Evolutionary conservation across 2,888 invertebrate species (phyloP).

Genomic region (Automeris io): DNA sequence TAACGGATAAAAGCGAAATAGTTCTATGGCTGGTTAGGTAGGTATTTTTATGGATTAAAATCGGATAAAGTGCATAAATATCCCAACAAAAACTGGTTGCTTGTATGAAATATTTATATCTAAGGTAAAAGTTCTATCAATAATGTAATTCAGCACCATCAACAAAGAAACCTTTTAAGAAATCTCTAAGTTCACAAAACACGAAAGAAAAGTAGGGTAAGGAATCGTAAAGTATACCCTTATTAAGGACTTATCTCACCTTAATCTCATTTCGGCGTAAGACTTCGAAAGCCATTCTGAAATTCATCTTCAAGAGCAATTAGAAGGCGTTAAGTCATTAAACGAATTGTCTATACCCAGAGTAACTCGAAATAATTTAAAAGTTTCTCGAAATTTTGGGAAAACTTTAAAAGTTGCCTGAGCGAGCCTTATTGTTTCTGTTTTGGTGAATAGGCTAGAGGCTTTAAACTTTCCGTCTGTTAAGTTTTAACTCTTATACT

Average conservation of each 20-base stretch:
- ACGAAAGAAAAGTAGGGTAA: not conserved
- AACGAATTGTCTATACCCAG: slow-evolving; percentile 13
- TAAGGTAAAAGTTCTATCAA: too few species aligned
- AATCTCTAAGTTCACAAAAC: not conserved
- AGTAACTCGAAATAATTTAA: slow-evolving; percentile 3
- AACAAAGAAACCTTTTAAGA: slow-evolving; percentile 2
- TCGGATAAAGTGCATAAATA: too few species aligned
- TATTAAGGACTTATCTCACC: slow-evolving; percentile 22
- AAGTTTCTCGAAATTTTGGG: not conserved
- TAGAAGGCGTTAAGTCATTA: slow-evolving; percentile 28
- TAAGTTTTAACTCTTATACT: too few species aligned
- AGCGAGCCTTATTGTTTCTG: not conserved
- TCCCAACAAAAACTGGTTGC: too few species aligned
- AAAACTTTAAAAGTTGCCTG: not conserved
- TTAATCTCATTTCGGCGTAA: slow-evolving; percentile 39
- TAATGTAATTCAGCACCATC: not conserved
- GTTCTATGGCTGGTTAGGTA: too few species aligned
- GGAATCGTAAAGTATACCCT: slow-evolving; percentile 1
- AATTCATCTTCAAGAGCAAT: slow-evolving; percentile 29
- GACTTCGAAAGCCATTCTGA: slow-evolving; percentile 33
- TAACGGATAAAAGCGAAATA: too few species aligned
- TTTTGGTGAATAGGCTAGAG: too few species aligned
- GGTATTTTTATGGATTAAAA: too few species aligned
- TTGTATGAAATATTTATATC: too few species aligned
- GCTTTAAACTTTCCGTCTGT: too few species aligned